Evolutionary conservation across 1,140 invertebrate species (phyloP).

Genomic region (Halyomorpha halys): DNA sequence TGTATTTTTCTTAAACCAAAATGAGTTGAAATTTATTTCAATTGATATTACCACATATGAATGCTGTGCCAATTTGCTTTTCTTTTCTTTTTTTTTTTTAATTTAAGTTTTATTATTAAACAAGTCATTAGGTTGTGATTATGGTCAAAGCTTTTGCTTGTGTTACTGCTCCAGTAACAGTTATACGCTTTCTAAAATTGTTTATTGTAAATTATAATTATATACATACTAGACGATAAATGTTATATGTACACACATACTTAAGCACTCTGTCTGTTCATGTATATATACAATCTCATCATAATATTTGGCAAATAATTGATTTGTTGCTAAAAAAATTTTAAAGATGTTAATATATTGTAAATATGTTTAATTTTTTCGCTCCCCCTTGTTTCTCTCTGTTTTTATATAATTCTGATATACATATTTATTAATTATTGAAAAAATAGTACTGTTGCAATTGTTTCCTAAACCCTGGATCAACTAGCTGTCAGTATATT

Average conservation of each 20-base stretch:
- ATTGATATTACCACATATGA: constrained; percentile 6
- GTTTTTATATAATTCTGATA: constrained; percentile 28
- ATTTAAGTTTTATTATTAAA: constrained; percentile 13
- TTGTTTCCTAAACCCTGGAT: constrained; percentile 9
- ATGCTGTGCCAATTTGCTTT: constrained; percentile 25
- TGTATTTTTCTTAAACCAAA: constrained; percentile 23
- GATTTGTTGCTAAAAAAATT: constrained; percentile 22
- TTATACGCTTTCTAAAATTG: constrained; percentile 20
- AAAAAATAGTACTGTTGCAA: constrained; percentile 21
- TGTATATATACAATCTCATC: neutral
- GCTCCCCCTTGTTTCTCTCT: constrained; percentile 13
- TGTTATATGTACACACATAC: neutral
- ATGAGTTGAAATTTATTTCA: constrained; percentile 3
- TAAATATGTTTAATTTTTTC: constrained; percentile 27
- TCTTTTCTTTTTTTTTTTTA: constrained; percentile 16
- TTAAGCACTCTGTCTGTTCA: neutral
- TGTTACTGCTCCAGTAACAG: constrained; percentile 9
- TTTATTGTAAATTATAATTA: constrained; percentile 14
- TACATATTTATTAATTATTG: constrained; percentile 28
- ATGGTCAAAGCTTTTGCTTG: constrained; percentile 10
- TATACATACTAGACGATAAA: neutral
- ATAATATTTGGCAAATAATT: constrained; percentile 26
- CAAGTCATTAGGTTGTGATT: neutral
- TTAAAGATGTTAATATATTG: constrained; percentile 27
- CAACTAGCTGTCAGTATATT: constrained; percentile 22